Evolutionary conservation across 1,140 invertebrate species (phyloP), one percentile per base, ranked within the genome.

Genomic region (Scaptodrosophila lebanonensis): DNA sequence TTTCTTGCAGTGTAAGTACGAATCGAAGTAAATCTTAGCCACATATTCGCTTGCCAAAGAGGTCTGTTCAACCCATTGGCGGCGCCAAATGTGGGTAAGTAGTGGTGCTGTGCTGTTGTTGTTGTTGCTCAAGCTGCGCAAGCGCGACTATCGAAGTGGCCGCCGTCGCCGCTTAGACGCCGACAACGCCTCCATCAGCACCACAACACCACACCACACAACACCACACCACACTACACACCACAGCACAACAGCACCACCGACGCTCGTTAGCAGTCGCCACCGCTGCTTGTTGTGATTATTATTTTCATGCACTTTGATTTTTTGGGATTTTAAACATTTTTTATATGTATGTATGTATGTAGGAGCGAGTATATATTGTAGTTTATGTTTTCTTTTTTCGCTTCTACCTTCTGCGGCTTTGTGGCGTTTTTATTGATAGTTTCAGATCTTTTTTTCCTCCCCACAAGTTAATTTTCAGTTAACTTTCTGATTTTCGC

Each of bases 251-350:
- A 36, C n/a, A 36, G 33, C 11, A 16, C 33, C 33, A 12, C 3
- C 33, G 3, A 36, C 33, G 33, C 6, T 16, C 15, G 3, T 36
- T 36, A 16, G 4, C 11, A 11, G n/a, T n/a, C n/a, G n/a, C n/a
- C n/a, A n/a, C n/a, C n/a, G n/a, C 9, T 32, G 22, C 8, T 25
- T 60, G 64, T 56, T 64, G 36, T 61, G 66, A 83, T 85, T 73
- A 85, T 83, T 82, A 85, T 85, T 85, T 85, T 85, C 83, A 85
- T 85, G 83, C 77, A 85, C 59, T 85, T 82, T 85, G 77, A 85
- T 85, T 85, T 85, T 84, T 85, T 85, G 83, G 83, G 83, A 85
- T 85, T 85, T 85, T 62, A 76, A 76, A 75, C 58, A 75, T 54
- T 47, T 50, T 61, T 51, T 33, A 54, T 61, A 38, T 44, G 13